A percentile compares a stretch with the other conserved stretches of the same genome.
These are phyloP conservation scores for Homarus gammarus DNA, from an alignment of 2,888 invertebrate genomes.

Conservation along the genomic window DNA sequence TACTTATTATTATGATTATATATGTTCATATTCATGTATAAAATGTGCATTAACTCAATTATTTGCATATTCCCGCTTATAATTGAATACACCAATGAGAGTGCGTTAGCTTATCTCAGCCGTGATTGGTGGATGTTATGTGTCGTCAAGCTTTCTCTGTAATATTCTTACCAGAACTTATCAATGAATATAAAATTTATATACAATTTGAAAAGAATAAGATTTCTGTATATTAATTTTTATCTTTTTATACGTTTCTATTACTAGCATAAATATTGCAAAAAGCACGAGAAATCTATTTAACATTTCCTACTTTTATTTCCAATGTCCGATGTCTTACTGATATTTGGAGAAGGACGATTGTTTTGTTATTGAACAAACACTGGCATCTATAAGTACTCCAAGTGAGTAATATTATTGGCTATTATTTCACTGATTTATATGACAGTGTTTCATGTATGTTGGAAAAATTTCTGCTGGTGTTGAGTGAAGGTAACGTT, in stretches of 20 bases:
- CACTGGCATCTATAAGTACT: slow-evolving; percentile 38
- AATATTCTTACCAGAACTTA: not conserved
- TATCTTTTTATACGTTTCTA: not conserved
- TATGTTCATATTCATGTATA: no score
- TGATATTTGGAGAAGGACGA: slow-evolving; percentile 61
- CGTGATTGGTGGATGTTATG: not conserved
- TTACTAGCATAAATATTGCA: not conserved
- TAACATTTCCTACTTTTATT: not conserved
- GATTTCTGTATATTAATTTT: not conserved
- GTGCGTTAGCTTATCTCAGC: not conserved
- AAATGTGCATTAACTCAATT: no score
- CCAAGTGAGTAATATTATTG: slow-evolving; percentile 22
- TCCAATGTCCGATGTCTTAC: slow-evolving; percentile 29
- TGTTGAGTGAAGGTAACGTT: no score
- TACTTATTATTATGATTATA: no score
- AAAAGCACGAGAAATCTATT: not conserved
- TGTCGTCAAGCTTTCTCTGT: not conserved
- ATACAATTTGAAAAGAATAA: not conserved
- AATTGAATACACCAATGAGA: not conserved
- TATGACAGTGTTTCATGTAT: no score
- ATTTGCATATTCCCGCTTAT: not conserved
- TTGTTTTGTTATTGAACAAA: slow-evolving; percentile 68
- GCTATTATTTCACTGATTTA: no score
- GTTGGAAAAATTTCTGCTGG: no score
- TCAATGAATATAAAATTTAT: not conserved